Evolutionary conservation across 2,888 invertebrate genomes (phyloP).

Genomic region (Neocrepidodera transversa): DNA sequence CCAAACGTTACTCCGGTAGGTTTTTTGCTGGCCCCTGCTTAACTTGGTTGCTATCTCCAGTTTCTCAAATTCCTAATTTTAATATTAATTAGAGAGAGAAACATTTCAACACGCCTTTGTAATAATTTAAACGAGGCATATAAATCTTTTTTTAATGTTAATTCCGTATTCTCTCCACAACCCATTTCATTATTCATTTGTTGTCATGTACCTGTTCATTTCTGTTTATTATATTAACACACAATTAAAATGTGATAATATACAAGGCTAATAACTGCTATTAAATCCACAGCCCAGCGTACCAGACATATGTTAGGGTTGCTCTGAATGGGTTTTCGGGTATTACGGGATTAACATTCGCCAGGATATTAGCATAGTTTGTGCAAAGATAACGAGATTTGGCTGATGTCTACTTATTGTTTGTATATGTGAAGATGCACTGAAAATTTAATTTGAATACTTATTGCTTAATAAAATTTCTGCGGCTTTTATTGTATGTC

Average conservation of each 20-base stretch:
- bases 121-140: no score
- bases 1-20: no score
- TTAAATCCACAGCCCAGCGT: constrained; percentile 29
- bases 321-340: constrained; percentile 28
- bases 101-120: no score
- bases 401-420: constrained; percentile 31
- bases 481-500: constrained; percentile 42
- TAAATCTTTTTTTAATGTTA: no score
- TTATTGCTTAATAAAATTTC: not conserved
- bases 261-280: constrained; percentile 31
- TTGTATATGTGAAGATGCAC: constrained; percentile 12
- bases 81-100: no score
- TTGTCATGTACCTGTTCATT: constrained; percentile 11
- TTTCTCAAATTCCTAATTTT: no score
- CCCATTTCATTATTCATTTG: not conserved
- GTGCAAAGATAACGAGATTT: constrained; percentile 34
- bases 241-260: constrained; percentile 32
- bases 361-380: constrained; percentile 39
- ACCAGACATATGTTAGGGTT: constrained; percentile 34
- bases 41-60: no score
- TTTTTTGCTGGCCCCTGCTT: no score
- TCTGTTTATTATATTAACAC: constrained; percentile 15
- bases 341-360: constrained; percentile 35
- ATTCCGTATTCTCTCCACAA: no score
- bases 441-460: constrained; percentile 19